Evolutionary conservation across 35 echinoderm and acorn worm genomes (phyloP).

Genomic region (Acanthaster planci): DNA sequence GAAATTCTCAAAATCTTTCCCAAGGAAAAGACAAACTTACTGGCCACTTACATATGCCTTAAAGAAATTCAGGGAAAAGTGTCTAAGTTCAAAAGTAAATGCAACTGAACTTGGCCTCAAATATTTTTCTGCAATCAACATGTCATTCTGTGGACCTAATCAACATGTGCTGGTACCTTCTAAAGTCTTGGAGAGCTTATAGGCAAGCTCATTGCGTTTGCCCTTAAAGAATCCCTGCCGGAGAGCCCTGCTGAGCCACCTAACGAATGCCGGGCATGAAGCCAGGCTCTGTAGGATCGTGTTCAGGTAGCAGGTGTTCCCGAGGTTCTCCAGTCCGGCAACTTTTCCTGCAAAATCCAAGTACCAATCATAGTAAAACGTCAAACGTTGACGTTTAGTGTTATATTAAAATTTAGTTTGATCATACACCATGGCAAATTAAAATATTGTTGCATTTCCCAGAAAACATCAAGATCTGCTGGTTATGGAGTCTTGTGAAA

Average conservation of each 20-base stretch:
- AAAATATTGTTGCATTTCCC: too few species aligned
- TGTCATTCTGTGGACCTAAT: too few species aligned
- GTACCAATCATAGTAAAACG: not conserved
- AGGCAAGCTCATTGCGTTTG: constrained; percentile 69
- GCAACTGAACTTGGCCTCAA: not conserved
- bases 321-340: constrained; percentile 87
- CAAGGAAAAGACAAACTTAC: too few species aligned
- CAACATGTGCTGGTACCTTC: constrained; percentile 49
- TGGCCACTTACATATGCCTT: too few species aligned
- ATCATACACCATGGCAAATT: too few species aligned
- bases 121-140: too few species aligned
- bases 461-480: too few species aligned
- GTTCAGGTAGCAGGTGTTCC: constrained; percentile 98
- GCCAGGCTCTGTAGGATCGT: constrained; percentile 95
- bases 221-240: constrained; percentile 74
- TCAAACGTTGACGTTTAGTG: not conserved
- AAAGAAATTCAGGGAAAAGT: too few species aligned
- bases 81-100: not conserved
- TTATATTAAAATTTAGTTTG: too few species aligned
- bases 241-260: constrained; percentile 75
- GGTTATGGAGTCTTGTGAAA: too few species aligned
- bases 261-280: constrained; percentile 83
- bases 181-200: constrained; percentile 72
- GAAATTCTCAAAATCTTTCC: too few species aligned
- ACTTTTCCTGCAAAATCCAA: constrained; percentile 76